Percentiles rank a stretch among this genome's conserved stretches.
Evolutionary conservation across 2,888 invertebrate genomes (phyloP).

Genomic region (Polylopha cassiicola): DNA sequence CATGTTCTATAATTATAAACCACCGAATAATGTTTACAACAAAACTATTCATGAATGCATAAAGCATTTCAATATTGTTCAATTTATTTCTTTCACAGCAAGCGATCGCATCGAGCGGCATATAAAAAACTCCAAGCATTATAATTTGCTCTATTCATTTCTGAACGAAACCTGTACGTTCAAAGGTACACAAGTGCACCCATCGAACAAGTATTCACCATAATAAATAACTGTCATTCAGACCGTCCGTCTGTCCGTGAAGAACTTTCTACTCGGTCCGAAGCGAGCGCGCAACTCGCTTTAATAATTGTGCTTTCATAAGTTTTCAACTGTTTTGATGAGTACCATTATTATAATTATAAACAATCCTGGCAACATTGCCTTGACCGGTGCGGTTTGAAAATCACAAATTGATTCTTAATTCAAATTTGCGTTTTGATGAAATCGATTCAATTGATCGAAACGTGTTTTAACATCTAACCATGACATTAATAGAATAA

Average conservation of each 20-base stretch:
- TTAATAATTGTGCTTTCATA: conserved; percentile 36
- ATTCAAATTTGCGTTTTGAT: conserved; percentile 11
- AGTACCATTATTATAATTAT: conserved; percentile 15
- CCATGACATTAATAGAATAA: conserved; percentile 6
- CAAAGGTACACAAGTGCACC: conserved; percentile 25
- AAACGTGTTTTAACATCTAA: not conserved
- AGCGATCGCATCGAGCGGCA: conserved; percentile 15
- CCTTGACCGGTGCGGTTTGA: conserved; percentile 14
- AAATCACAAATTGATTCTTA: conserved; percentile 9
- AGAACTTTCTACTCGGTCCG: conserved; percentile 54
- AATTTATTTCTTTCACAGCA: conserved; percentile 9
- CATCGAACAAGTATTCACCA: conserved; percentile 25
- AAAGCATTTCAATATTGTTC: too few relatives aligned
- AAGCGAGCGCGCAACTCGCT: conserved; percentile 24
- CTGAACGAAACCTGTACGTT: conserved; percentile 18
- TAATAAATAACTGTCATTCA: conserved; percentile 47
- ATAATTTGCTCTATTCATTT: conserved; percentile 22
- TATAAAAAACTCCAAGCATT: conserved; percentile 14
- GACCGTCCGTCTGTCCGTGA: conserved; percentile 36
- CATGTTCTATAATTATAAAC: too few relatives aligned
- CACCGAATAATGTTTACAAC: too few relatives aligned
- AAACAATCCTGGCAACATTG: conserved; percentile 5
- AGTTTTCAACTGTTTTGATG: conserved; percentile 26
- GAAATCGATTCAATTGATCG: conserved; percentile 4
- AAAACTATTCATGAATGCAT: too few relatives aligned